Conservation (phyloP, 2,888 invertebrate species). For the Agrochola litura region DNA sequence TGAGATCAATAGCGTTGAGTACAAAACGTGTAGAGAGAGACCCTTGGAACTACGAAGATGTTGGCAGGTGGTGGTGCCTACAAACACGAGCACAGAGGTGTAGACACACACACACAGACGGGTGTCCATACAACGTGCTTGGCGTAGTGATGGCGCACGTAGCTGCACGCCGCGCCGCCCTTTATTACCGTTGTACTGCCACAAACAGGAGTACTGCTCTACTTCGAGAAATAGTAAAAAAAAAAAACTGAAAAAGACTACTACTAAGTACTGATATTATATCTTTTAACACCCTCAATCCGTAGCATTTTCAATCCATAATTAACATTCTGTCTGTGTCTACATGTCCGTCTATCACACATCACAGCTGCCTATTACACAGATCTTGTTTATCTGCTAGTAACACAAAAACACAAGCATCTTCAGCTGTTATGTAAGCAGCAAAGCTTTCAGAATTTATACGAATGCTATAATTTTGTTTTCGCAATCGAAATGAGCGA, state of each 20-base stretch:
- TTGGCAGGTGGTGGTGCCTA: slow-evolving; percentile 66
- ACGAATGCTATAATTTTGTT: slow-evolving; percentile 15
- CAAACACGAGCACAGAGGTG: slow-evolving; percentile 44
- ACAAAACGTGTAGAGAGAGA: slow-evolving; percentile 66
- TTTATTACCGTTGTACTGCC: slow-evolving; percentile 75
- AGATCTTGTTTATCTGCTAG: not conserved
- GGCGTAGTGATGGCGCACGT: slow-evolving; percentile 71
- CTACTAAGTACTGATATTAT: not conserved
- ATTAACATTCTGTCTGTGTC: not conserved
- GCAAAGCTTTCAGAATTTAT: slow-evolving; percentile 11
- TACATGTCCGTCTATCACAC: not conserved
- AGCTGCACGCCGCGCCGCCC: slow-evolving; percentile 78
- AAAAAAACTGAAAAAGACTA: not conserved
- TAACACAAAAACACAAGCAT: slow-evolving; percentile 20
- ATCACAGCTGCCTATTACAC: slow-evolving; percentile 1
- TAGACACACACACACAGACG: slow-evolving; percentile 62
- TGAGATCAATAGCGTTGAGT: slow-evolving; percentile 76
- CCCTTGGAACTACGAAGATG: slow-evolving; percentile 61
- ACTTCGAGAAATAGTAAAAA: slow-evolving; percentile 56
- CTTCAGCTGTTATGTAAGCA: slow-evolving; percentile 30
- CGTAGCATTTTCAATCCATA: not conserved
- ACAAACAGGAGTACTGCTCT: slow-evolving; percentile 74
- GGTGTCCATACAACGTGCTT: slow-evolving; percentile 60
- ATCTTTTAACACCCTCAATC: not conserved
- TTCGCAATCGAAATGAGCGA: slow-evolving; percentile 36